Evolutionary conservation across 2,797 vertebrate species (phyloP).

Genomic region (Smutsia temminckii): DNA sequence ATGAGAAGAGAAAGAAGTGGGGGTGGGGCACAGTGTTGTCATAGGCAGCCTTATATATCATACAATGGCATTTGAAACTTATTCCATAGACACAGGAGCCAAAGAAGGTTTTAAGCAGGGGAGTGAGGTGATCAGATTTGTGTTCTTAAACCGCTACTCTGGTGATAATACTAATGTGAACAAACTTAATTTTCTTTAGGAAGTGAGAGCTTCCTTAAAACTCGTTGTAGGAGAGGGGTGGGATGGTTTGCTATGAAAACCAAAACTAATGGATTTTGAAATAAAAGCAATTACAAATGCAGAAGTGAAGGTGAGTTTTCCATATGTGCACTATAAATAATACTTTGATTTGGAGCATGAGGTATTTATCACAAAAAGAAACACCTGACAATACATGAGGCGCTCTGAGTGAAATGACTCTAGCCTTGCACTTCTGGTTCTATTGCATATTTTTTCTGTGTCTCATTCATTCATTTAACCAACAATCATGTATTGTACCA

Average conservation of each 20-base stretch:
- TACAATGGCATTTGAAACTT: neutral
- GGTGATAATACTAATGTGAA: neutral
- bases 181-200: conserved; percentile 38
- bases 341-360: neutral
- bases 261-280: neutral
- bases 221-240: neutral
- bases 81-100: neutral
- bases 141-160: neutral
- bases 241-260: neutral
- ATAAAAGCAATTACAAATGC: conserved; percentile 44
- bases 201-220: conserved; percentile 31
- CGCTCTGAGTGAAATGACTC: neutral
- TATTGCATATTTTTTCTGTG: neutral
- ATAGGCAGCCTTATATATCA: neutral
- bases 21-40: neutral
- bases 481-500: neutral
- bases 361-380: conserved; percentile 24
- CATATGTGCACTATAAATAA: neutral
- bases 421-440: neutral
- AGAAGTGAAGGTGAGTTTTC: conserved; percentile 16
- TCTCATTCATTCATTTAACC: conserved; percentile 2
- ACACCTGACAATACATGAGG: neutral
- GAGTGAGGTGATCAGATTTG: neutral
- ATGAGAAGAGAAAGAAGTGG: neutral
- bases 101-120: neutral